These are phyloP conservation scores for roundworm (Caenorhabditis elegans) DNA, from an alignment of 1,140 invertebrate species.

Conservation along the genomic window DNA sequence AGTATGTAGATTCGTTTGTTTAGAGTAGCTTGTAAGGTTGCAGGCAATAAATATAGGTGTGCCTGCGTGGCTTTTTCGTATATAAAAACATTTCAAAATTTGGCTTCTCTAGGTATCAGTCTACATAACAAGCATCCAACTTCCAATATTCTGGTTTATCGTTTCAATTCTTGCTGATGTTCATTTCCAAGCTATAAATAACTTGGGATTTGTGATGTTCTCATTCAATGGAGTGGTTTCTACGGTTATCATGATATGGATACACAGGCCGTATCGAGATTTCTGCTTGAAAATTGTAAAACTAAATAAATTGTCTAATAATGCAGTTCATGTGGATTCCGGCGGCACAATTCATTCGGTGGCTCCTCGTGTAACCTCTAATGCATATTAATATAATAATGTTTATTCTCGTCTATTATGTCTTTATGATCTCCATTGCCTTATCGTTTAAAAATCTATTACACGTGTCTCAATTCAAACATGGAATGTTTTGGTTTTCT, in stretches of 20 bases:
- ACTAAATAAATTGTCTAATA: not conserved
- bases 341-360: not conserved
- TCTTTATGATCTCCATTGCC: too few relatives aligned
- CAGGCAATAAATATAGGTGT: too few relatives aligned
- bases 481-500: not conserved
- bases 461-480: not conserved
- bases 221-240: not conserved
- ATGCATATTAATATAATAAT: too few relatives aligned
- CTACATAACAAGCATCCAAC: not conserved
- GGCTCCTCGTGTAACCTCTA: too few relatives aligned
- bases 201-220: not conserved
- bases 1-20: too few relatives aligned
- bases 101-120: not conserved
- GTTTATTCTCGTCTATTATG: too few relatives aligned
- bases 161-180: not conserved
- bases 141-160: not conserved
- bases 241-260: not conserved
- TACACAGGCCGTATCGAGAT: not conserved
- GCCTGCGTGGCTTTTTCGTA: too few relatives aligned
- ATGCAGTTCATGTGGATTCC: not conserved
- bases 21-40: too few relatives aligned
- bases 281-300: not conserved
- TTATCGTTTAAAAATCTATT: too few relatives aligned
- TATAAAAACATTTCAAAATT: too few relatives aligned
- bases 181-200: not conserved